These are phyloP conservation scores for Druon quercuslanigerum DNA, from an alignment of 1,140 invertebrate species.

Conservation along the genomic window DNA sequence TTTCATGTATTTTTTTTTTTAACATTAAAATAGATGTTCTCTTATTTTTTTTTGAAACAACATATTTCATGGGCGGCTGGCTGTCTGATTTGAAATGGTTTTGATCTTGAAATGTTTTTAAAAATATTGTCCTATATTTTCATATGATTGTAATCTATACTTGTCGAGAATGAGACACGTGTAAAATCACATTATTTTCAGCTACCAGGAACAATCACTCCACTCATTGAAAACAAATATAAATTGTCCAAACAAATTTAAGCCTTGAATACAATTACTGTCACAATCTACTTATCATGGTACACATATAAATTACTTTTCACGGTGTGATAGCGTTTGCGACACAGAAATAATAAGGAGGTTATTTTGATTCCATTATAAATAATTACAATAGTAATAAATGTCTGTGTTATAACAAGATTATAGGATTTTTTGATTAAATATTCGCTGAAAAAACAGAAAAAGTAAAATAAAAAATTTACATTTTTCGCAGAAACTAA, in stretches of 20 bases:
- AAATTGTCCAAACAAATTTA: constrained; percentile 46
- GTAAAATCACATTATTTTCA: background rate
- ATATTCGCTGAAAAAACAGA: background rate
- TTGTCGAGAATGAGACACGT: too few relatives aligned
- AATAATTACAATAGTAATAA: background rate
- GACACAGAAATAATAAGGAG: background rate
- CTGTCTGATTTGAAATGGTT: too few relatives aligned
- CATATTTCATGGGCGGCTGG: too few relatives aligned
- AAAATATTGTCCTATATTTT: too few relatives aligned
- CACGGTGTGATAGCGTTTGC: background rate
- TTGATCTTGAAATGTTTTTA: too few relatives aligned
- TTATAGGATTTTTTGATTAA: background rate
- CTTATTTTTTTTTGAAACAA: too few relatives aligned
- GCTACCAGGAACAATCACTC: background rate
- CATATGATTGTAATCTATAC: too few relatives aligned
- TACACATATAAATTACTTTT: constrained; percentile 40
- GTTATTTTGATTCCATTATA: constrained; percentile 3
- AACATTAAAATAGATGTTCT: too few relatives aligned
- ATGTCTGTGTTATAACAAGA: background rate
- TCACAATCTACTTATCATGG: constrained; percentile 48
- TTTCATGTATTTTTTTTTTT: too few relatives aligned
- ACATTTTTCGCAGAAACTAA: too few relatives aligned
- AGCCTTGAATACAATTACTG: constrained; percentile 32
- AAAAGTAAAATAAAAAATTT: background rate
- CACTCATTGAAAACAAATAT: constrained; percentile 32